Conservation (phyloP, 2,888 invertebrate genomes). For the Neocrepidodera transversa region DNA sequence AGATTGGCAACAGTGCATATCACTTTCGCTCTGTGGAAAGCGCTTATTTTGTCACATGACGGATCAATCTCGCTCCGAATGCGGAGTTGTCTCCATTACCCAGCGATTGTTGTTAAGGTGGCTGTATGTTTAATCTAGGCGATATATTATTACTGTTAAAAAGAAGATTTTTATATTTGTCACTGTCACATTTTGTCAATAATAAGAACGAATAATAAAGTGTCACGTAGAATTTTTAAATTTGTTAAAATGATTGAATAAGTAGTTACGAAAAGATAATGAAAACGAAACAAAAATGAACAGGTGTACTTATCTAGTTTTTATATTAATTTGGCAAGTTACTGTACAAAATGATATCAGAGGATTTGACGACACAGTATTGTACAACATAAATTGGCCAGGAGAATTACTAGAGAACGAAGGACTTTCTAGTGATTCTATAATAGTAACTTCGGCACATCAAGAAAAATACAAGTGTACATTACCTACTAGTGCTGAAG, state of each 20-base stretch:
- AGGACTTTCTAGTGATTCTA: slow-evolving; percentile 62
- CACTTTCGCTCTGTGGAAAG: too few relatives aligned
- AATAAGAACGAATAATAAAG: background rate
- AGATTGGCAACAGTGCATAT: too few relatives aligned
- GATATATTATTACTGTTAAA: too few relatives aligned
- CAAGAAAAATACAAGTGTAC: slow-evolving; percentile 85
- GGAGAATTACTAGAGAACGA: slow-evolving; percentile 61
- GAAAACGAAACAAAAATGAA: slow-evolving; percentile 13
- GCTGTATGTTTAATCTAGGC: too few relatives aligned
- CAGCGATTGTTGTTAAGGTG: too few relatives aligned
- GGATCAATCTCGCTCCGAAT: too few relatives aligned
- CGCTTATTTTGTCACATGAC: too few relatives aligned
- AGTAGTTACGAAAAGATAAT: slow-evolving; percentile 1
- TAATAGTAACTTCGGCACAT: slow-evolving; percentile 75
- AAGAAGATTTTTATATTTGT: too few relatives aligned
- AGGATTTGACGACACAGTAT: slow-evolving; percentile 82
- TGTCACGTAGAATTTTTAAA: slow-evolving; percentile 9
- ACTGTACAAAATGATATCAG: slow-evolving; percentile 64
- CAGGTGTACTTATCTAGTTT: background rate
- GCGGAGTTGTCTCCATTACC: too few relatives aligned
- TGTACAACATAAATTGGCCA: slow-evolving; percentile 83
- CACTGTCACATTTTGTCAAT: too few relatives aligned
- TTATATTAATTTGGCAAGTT: slow-evolving; percentile 13
- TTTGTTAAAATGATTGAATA: slow-evolving; percentile 1
- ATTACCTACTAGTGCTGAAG: slow-evolving; percentile 72